These are phyloP conservation scores for Crotalus helleri DNA, from an alignment of 2,113 vertebrate species.

Conservation along the genomic window DNA sequence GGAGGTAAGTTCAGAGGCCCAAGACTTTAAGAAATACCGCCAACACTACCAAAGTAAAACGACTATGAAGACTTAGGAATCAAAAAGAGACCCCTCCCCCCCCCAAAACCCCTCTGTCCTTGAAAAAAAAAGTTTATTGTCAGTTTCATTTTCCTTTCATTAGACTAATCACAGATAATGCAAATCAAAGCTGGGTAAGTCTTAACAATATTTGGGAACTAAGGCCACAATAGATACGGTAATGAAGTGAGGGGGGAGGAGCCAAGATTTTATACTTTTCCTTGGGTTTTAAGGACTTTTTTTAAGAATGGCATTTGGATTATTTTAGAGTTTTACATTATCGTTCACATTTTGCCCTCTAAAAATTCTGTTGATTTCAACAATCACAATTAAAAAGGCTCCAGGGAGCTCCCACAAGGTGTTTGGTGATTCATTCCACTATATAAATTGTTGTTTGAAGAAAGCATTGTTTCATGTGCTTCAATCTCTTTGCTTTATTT, in stretches of 20 bases:
- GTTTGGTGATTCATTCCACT: background rate
- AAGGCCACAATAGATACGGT: background rate
- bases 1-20: background rate
- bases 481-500: slow-evolving; percentile 28
- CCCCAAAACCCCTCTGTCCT: background rate
- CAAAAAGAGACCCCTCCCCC: background rate
- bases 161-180: background rate
- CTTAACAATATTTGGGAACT: background rate
- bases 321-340: background rate
- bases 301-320: background rate
- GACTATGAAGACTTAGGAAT: background rate
- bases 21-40: background rate
- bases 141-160: background rate
- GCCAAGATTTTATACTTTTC: background rate
- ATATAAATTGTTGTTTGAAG: background rate
- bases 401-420: background rate
- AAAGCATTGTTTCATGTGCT: background rate
- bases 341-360: background rate
- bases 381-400: background rate
- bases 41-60: background rate
- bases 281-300: background rate
- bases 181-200: background rate
- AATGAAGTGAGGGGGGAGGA: background rate
- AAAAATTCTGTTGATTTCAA: background rate
- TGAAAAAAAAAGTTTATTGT: background rate